Evolutionary conservation across 1,140 invertebrate genomes (phyloP), one percentile per base, ranked within the genome.

Genomic region (Tetraneura akinire): DNA sequence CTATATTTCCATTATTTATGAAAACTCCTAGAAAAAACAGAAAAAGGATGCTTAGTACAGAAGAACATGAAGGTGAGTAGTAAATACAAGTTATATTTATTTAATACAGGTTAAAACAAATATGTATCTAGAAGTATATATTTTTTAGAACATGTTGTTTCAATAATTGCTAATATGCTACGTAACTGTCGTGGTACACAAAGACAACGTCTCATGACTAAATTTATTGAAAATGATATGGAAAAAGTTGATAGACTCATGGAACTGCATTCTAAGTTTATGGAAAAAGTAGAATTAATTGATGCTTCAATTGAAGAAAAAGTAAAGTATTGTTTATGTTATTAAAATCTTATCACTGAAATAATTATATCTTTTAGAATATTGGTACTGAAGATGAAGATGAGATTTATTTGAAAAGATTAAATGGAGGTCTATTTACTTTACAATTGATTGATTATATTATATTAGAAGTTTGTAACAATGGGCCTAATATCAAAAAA

Each of bases 1-100:
- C 96, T 1, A 93, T 99, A 74, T 99, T 99, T 87, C 97, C 98
- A 1, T 87, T 99, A 0, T 99, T 99, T 85, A 99, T 99, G 97
- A 97, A 98, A 88, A 98, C 97, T 0, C 97, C 97, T 6, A 95
- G 93, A 80, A 93, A 93, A 83, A 91, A 92, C 83, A 89, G 93
- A 81, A 93, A 93, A 85, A 92, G 93, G 83, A 90, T 97, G 47
- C 88, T 96, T 18, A 93, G 92, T 11, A 89, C 93, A 9, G 94
- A 97, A 85, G 95, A 98, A 86, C 93, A 97, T 83, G 96, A 98
- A 90, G 93, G 93, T 92, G 85, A 83, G 66, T 73, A 42, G 55
- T 73, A 42, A 82, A 26, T 80, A 55, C 8, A 57, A 74, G 21
- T 74, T 29, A 0, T 81, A 23, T 71, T 82, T 32, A 32, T 55